Evolutionary conservation across 2,888 invertebrate genomes (phyloP).

Genomic region (Oegoconia quadripuncta): DNA sequence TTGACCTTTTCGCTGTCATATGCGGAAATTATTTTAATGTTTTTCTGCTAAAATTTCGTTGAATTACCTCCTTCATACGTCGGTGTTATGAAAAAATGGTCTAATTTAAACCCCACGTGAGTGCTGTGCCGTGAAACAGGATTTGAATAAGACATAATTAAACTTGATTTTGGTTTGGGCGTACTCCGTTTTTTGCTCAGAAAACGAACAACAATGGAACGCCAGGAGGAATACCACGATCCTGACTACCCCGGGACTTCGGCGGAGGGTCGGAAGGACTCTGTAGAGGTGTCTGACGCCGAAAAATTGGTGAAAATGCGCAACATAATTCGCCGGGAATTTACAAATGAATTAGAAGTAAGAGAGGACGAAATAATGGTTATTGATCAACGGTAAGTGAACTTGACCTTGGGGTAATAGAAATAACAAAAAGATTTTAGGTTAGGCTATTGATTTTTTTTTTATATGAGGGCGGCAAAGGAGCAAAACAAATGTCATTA

Average conservation of each 20-base stretch:
- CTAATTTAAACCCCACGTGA: slow-evolving; percentile 15
- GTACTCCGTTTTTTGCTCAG: slow-evolving; percentile 40
- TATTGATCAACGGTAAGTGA: slow-evolving; percentile 82
- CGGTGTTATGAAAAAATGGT: slow-evolving; percentile 20
- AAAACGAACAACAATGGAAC: slow-evolving; percentile 54
- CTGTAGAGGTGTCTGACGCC: slow-evolving; percentile 44
- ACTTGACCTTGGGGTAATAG: slow-evolving; percentile 11
- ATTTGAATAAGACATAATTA: slow-evolving; percentile 20
- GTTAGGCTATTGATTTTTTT: slow-evolving; percentile 9
- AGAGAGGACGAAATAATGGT: slow-evolving; percentile 85
- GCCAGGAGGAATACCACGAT: slow-evolving; percentile 76
- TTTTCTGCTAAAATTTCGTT: slow-evolving; percentile 30
- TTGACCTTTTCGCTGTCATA: slow-evolving; percentile 68
- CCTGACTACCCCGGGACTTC: slow-evolving; percentile 75
- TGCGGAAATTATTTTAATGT: slow-evolving; percentile 54
- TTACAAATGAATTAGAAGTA: slow-evolving; percentile 82
- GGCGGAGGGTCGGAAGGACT: slow-evolving; percentile 41
- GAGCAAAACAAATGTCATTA: too few relatives aligned
- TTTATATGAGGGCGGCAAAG: not conserved
- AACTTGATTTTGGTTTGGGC: slow-evolving; percentile 40
- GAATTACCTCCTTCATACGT: slow-evolving; percentile 22
- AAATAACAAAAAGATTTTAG: slow-evolving; percentile 2
- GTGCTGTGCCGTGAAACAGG: slow-evolving; percentile 21
- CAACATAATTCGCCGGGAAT: slow-evolving; percentile 84
- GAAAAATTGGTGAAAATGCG: slow-evolving; percentile 73